A percentile compares a stretch with the other conserved stretches of the same genome.
phyloP scores from a whole-genome alignment of 2,888 invertebrate species.

The Dromius quadrimaculatus region DNA sequence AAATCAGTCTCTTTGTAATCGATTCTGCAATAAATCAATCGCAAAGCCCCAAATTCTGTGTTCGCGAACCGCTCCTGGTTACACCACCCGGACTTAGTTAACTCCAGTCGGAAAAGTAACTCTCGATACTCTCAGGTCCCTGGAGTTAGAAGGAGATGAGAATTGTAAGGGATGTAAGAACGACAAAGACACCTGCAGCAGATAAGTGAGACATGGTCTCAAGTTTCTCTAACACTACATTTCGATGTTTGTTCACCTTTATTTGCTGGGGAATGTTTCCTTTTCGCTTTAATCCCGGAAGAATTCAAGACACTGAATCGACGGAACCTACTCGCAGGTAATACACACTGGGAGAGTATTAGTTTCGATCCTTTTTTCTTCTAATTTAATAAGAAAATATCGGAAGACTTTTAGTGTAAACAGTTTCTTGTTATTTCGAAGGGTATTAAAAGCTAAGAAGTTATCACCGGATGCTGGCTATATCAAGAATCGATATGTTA shows the following conservation, averaged over 20 bases:
- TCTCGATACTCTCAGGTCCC: slow-evolving; percentile 8
- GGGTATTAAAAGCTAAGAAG: too few relatives aligned
- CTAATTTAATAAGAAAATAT: too few relatives aligned
- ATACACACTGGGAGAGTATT: too few relatives aligned
- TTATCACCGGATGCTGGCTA: too few relatives aligned
- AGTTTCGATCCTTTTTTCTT: too few relatives aligned
- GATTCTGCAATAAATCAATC: too few relatives aligned
- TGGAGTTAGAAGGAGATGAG: slow-evolving; percentile 7
- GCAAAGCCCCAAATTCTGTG: neutral
- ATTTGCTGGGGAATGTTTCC: slow-evolving; percentile 52
- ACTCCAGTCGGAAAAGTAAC: slow-evolving; percentile 41
- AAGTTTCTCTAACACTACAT: slow-evolving; percentile 51
- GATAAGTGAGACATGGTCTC: slow-evolving; percentile 49
- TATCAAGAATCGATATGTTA: too few relatives aligned
- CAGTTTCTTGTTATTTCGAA: too few relatives aligned
- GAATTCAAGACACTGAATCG: slow-evolving; percentile 38
- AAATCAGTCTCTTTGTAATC: too few relatives aligned
- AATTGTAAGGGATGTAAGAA: neutral
- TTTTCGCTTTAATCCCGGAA: slow-evolving; percentile 46
- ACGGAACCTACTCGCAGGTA: slow-evolving; percentile 22
- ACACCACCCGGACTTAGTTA: slow-evolving; percentile 40
- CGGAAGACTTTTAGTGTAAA: too few relatives aligned
- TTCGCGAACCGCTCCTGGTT: neutral
- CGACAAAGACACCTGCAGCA: slow-evolving; percentile 21
- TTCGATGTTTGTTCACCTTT: slow-evolving; percentile 52